Evolutionary conservation across 1,140 invertebrate species (phyloP).

Genomic region (Drosophila sulfurigaster): DNA sequence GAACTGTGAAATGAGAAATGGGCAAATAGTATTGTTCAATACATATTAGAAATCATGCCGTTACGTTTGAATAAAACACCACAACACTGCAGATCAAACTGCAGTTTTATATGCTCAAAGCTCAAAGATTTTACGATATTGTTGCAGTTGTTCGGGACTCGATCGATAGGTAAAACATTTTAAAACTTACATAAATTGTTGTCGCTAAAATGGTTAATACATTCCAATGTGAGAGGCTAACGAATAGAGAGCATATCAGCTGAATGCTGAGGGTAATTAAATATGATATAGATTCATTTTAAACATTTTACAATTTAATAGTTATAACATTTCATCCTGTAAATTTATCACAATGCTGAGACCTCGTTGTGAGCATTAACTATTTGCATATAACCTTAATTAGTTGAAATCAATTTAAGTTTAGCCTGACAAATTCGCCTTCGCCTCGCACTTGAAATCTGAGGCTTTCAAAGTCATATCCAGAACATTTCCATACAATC

Average conservation of each 20-base stretch:
- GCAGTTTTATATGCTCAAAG: conserved; percentile 55
- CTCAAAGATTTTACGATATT: conserved; percentile 17
- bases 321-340: conserved; percentile 1
- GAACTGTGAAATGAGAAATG: conserved; percentile 74
- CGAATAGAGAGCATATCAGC: neutral
- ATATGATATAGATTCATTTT: neutral
- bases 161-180: neutral
- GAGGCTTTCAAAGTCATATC: neutral
- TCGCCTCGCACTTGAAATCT: neutral
- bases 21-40: conserved; percentile 66
- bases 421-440: conserved; percentile 24
- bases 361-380: conserved; percentile 41
- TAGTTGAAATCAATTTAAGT: conserved; percentile 38
- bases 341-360: conserved; percentile 7
- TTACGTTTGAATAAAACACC: conserved; percentile 66
- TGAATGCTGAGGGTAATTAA: neutral
- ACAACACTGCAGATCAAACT: conserved; percentile 52
- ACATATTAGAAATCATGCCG: conserved; percentile 60
- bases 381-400: conserved; percentile 67
- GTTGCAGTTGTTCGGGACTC: too few relatives aligned
- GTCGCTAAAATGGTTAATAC: conserved; percentile 2
- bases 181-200: conserved; percentile 39
- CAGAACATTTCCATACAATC: neutral
- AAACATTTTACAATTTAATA: neutral
- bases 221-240: neutral